Percentiles rank a stretch among this genome's conserved stretches.
Evolutionary conservation across 2,797 vertebrate genomes (phyloP).

Genomic region (Catharus ustulatus): DNA sequence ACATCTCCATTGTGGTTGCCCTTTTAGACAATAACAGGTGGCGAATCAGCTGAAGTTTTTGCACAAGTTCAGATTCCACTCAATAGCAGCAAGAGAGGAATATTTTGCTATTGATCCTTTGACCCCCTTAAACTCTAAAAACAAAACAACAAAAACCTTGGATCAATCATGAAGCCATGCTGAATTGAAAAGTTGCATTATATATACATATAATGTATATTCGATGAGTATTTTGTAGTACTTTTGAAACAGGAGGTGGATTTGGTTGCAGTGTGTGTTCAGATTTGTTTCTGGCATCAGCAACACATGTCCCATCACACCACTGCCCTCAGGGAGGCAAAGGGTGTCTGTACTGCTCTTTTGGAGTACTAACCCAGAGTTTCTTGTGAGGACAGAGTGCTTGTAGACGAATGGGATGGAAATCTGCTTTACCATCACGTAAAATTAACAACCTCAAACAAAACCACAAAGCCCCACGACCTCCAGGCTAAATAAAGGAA

Average conservation of each 20-base stretch:
- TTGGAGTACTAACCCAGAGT: background rate
- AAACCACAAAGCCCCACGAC: background rate
- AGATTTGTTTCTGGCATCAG: background rate
- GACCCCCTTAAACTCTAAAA: background rate
- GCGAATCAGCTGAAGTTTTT: background rate
- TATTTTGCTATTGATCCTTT: background rate
- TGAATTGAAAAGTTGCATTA: background rate
- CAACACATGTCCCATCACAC: accelerated
- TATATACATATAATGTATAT: too few species aligned
- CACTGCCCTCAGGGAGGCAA: background rate
- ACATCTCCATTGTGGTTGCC: background rate
- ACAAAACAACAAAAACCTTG: background rate
- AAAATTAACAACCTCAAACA: background rate
- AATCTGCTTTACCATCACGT: background rate
- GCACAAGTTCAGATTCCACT: background rate
- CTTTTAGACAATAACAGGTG: background rate
- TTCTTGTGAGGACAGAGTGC: background rate
- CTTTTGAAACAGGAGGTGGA: background rate
- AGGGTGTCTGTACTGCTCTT: background rate
- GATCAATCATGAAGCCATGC: background rate
- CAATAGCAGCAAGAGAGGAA: background rate
- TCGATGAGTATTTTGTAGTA: background rate
- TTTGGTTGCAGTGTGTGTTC: background rate
- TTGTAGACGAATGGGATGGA: background rate
- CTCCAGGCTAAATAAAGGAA: background rate